phyloP scores from a whole-genome alignment of 1,140 invertebrate species.

The Gryllus bimaculatus region DNA sequence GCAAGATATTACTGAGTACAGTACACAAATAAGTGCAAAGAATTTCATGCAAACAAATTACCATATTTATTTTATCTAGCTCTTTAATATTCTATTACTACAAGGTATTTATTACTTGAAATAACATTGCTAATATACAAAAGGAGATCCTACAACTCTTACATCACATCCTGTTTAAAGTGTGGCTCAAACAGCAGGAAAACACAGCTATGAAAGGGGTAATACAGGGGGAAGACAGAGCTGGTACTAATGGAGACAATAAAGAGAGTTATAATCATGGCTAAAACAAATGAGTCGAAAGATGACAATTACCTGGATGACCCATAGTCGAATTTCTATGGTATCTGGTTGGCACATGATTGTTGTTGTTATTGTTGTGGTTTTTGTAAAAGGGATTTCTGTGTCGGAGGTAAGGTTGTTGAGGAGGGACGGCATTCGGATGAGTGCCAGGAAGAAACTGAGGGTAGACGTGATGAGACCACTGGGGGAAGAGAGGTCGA shows the following conservation, averaged over 20 bases:
- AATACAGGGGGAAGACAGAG: neutral
- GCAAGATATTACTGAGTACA: neutral
- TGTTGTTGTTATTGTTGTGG: conserved; percentile 38
- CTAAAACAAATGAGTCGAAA: neutral
- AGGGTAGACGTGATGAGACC: conserved; percentile 85
- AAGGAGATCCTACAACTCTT: neutral
- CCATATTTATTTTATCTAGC: neutral
- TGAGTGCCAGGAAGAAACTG: conserved; percentile 82
- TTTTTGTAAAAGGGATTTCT: conserved; percentile 30
- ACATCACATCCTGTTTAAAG: neutral
- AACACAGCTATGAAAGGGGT: neutral
- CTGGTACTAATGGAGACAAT: neutral
- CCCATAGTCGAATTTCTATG: conserved; percentile 51
- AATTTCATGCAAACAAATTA: no score
- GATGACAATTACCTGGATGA: conserved; percentile 47
- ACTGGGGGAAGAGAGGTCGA: conserved; percentile 78
- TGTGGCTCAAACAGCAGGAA: neutral
- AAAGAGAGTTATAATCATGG: neutral
- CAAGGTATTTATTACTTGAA: neutral
- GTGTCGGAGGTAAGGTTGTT: conserved; percentile 35
- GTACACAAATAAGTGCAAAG: neutral
- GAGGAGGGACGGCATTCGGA: conserved; percentile 45
- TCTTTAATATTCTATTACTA: neutral
- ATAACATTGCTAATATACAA: neutral
- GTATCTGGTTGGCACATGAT: conserved; percentile 33